phyloP scores from a whole-genome alignment of 2,888 invertebrate species.

The Crioceris asparagi region DNA sequence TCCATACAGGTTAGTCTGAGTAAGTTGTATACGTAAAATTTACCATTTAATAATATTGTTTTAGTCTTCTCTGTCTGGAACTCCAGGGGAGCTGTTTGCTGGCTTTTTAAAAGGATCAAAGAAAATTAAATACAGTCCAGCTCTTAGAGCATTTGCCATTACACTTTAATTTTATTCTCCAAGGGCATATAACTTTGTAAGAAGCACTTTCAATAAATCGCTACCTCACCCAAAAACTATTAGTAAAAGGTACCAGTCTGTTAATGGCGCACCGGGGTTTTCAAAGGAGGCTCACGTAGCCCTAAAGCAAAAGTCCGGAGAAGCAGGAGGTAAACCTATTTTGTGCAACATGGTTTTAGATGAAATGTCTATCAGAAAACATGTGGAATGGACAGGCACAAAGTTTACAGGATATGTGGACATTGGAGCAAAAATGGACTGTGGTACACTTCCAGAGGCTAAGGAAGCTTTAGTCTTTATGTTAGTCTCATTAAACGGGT shows the following conservation, averaged over 20 bases:
- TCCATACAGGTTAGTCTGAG: no score
- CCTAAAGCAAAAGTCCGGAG: slow-evolving; percentile 10
- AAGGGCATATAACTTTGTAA: slow-evolving; percentile 14
- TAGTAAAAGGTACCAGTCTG: slow-evolving; percentile 12
- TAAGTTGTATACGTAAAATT: no score
- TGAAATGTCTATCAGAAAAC: slow-evolving; percentile 16
- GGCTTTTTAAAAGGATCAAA: slow-evolving; percentile 7
- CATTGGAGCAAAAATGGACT: slow-evolving; percentile 13
- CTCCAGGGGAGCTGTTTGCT: slow-evolving; percentile 7
- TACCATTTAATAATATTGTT: no score
- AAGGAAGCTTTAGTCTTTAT: slow-evolving; percentile 13
- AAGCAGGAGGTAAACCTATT: slow-evolving; percentile 7
- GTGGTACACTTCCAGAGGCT: slow-evolving; percentile 13
- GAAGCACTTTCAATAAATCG: slow-evolving; percentile 10
- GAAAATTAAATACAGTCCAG: slow-evolving; percentile 7
- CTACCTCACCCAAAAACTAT: slow-evolving; percentile 14
- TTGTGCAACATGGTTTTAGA: slow-evolving; percentile 18
- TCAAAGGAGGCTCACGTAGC: slow-evolving; percentile 12
- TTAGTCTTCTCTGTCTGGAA: no score
- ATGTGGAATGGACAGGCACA: slow-evolving; percentile 13
- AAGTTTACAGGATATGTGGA: slow-evolving; percentile 17
- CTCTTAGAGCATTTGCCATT: slow-evolving; percentile 10
- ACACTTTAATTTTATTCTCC: slow-evolving; percentile 15
- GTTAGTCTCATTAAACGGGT: slow-evolving; percentile 12
- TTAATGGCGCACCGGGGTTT: slow-evolving; percentile 14